Base-by-base conservation (phyloP, 2,888 invertebrate genomes). In the Zhuqinia jingwanae region DNA sequence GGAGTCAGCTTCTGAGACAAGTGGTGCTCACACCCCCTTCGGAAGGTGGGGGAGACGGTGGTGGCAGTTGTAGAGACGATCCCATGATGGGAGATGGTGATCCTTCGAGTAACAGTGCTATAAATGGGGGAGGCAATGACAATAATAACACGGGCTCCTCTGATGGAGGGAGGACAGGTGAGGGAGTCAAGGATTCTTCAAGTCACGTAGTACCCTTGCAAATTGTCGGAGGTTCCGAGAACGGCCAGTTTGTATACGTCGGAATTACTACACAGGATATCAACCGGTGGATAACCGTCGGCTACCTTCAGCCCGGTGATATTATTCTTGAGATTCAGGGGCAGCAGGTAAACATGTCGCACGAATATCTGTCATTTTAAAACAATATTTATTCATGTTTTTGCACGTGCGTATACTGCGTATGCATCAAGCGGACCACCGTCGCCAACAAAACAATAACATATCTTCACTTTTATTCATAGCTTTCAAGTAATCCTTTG, bases 211-310 rank as follows among this genome's bases (percentile, higher is more conserved):
- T 90, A 20, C 90, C 90, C 11, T 60, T 94, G 56, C 91, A 92
- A 65, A 91, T 94, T 27, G 91, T 92, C 42, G 94, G 94, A 56
- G 94, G 94, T 50, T 94, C 94, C 17, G 94, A 94, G 90, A 92
- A 92, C 89, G 93, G 93, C 42, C 92, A 92, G 90, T 93, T 93
- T 90, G 92, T 92, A 0, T 92, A 91, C 89, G 90, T 92, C 68
- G 92, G 92, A 83, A 91, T 91, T 79, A 89, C 92, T 17, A 90
- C 87, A 56, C 75, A 82, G 17, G 90, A 90, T 56, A 90, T 91
- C 56, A 90, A 90, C 75, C 86, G 73, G 45, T 91, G 90, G 90
- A 90, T 90, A 17, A 88, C 89, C 22, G 90, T 91, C 22, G 91
- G 91, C 50, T 90, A 90, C 79, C 87, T 91, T 13, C 90, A 91